A percentile compares a stretch with the other conserved stretches of the same genome.
phyloP scores from a whole-genome alignment of 1,140 invertebrate species.

The Drosophila busckii region DNA sequence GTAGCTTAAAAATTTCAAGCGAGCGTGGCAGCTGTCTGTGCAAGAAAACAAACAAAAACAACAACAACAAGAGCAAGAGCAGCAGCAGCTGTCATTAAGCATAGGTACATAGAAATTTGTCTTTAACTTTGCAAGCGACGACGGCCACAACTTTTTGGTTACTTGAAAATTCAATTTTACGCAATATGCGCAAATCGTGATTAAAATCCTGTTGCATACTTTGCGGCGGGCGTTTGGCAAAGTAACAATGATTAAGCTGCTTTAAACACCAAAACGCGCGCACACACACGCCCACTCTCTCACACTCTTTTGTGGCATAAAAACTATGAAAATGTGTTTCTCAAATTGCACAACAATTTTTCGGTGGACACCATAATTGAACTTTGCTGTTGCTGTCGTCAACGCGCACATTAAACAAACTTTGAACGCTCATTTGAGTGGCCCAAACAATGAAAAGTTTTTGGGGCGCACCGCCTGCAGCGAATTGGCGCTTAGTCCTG shows the following conservation, averaged over 20 bases:
- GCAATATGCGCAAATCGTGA: slow-evolving; percentile 75
- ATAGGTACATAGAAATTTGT: slow-evolving; percentile 2
- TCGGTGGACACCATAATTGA: slow-evolving; percentile 76
- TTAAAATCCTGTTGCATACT: slow-evolving; percentile 63
- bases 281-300: slow-evolving; percentile 24
- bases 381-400: slow-evolving; percentile 48
- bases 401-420: slow-evolving; percentile 50
- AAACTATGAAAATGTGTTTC: slow-evolving; percentile 73
- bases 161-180: slow-evolving; percentile 76
- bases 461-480: slow-evolving; percentile 56
- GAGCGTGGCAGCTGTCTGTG: slow-evolving; percentile 1
- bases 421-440: slow-evolving; percentile 36
- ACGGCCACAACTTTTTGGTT: slow-evolving; percentile 50
- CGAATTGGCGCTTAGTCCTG: slow-evolving; percentile 32
- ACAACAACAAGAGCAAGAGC: not conserved
- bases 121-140: not conserved
- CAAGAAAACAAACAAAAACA: not conserved
- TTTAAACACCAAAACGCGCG: too few species aligned
- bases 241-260: slow-evolving; percentile 25
- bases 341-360: slow-evolving; percentile 76
- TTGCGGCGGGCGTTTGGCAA: slow-evolving; percentile 8
- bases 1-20: too few species aligned
- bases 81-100: slow-evolving; percentile 43
- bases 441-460: slow-evolving; percentile 15
- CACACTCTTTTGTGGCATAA: slow-evolving; percentile 28